Conservation (phyloP, 2,797 vertebrate species). For the Rhabdomys pumilio region DNA sequence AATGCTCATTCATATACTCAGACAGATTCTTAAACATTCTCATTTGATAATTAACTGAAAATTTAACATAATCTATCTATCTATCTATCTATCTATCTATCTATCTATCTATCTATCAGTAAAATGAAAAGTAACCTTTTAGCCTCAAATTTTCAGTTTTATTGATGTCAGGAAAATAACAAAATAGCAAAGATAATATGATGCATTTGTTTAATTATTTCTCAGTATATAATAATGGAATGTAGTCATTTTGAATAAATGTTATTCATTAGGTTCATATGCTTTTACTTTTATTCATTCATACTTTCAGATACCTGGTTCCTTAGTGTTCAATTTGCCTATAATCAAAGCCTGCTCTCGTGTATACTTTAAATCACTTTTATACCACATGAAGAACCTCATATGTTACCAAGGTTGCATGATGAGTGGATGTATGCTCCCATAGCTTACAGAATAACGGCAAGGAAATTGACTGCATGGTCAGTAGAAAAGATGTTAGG, state of each 20-base stretch:
- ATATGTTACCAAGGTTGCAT: not conserved
- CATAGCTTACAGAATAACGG: not conserved
- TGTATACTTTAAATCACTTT: not conserved
- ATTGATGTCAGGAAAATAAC: not conserved
- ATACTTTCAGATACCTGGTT: not conserved
- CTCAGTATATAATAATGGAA: constrained; percentile 7
- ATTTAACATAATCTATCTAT: not conserved
- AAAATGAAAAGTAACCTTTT: constrained; percentile 1
- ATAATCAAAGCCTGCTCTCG: not conserved
- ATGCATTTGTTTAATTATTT: not conserved
- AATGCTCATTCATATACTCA: not conserved
- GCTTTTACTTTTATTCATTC: not conserved
- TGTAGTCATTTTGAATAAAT: constrained; percentile 45
- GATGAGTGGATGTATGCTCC: not conserved
- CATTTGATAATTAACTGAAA: not conserved
- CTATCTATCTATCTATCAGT: not conserved
- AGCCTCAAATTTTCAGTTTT: constrained; percentile 58
- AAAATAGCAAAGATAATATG: constrained; percentile 22
- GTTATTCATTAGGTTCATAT: not conserved
- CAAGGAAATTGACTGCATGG: not conserved
- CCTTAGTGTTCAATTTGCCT: not conserved
- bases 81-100: not conserved
- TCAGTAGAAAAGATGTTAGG: not conserved
- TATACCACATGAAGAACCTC: not conserved
- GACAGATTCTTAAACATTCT: not conserved